A percentile compares a stretch with the other conserved stretches of the same genome.
These are phyloP conservation scores for Lasius platythorax DNA, from an alignment of 2,888 invertebrate species.

Conservation along the genomic window DNA sequence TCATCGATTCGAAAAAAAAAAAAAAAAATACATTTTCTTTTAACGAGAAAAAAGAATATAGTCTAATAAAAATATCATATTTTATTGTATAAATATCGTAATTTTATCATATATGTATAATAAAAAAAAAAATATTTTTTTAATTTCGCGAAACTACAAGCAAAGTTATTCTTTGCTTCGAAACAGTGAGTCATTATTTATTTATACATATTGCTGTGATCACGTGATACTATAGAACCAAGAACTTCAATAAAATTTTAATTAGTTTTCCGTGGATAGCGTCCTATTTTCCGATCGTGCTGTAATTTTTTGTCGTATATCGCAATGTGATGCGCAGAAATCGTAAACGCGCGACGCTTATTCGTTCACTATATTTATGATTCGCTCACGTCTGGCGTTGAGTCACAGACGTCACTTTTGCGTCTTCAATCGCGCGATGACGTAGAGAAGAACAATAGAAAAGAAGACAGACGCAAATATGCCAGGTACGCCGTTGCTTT, in stretches of 20 bases:
- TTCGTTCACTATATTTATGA: slow-evolving; percentile 23
- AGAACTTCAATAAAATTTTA: slow-evolving; percentile 24
- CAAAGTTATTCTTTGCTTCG: neutral
- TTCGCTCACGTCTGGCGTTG: slow-evolving; percentile 33
- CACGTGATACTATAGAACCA: neutral
- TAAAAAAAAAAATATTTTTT: neutral
- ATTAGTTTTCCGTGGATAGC: neutral
- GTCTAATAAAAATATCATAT: neutral
- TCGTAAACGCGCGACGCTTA: slow-evolving; percentile 22
- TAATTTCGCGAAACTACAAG: neutral
- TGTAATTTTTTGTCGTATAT: slow-evolving; percentile 27
- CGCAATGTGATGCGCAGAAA: slow-evolving; percentile 25
- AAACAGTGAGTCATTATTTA: neutral
- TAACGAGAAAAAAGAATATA: neutral
- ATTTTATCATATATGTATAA: neutral
- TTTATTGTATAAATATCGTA: neutral
- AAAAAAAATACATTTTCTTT: neutral
- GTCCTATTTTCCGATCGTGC: slow-evolving; percentile 1
- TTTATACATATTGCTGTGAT: neutral
- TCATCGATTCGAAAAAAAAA: neutral
- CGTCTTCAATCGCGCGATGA: slow-evolving; percentile 56
- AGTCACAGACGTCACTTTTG: slow-evolving; percentile 26
- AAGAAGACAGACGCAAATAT: slow-evolving; percentile 48
- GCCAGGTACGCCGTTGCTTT: slow-evolving; percentile 41
- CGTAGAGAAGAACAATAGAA: slow-evolving; percentile 55